Evolutionary conservation across 2,113 vertebrate genomes (phyloP).

Genomic region (Ochotona princeps): DNA sequence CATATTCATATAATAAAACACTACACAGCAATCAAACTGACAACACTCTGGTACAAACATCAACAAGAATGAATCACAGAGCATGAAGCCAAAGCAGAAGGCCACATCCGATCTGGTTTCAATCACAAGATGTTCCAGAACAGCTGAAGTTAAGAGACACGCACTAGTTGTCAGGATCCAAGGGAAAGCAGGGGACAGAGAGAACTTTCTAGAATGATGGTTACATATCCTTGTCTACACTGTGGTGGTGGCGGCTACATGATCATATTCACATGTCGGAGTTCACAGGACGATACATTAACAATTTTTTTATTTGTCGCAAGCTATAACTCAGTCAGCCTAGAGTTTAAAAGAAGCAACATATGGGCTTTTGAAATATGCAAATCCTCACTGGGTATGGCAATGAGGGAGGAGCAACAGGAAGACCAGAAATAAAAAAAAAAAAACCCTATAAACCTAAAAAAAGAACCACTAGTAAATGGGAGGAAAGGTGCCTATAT

Average conservation of each 20-base stretch:
- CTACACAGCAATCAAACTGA: neutral
- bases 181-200: neutral
- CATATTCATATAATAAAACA: neutral
- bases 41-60: neutral
- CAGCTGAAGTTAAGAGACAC: neutral
- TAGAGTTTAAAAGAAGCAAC: conserved; percentile 31
- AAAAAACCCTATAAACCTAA: neutral
- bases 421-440: neutral
- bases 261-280: neutral
- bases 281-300: neutral
- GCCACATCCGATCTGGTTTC: neutral
- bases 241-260: neutral
- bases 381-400: neutral
- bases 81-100: neutral
- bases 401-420: neutral
- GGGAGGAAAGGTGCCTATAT: neutral
- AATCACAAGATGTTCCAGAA: neutral
- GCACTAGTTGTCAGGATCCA: neutral
- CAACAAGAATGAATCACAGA: neutral
- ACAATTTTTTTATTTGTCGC: neutral
- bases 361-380: neutral
- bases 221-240: neutral
- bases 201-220: neutral
- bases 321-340: neutral
- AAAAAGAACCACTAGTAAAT: neutral